Conservation (phyloP, 2,888 invertebrate species). For the Galeopsomyia nigrocyanea region DNA sequence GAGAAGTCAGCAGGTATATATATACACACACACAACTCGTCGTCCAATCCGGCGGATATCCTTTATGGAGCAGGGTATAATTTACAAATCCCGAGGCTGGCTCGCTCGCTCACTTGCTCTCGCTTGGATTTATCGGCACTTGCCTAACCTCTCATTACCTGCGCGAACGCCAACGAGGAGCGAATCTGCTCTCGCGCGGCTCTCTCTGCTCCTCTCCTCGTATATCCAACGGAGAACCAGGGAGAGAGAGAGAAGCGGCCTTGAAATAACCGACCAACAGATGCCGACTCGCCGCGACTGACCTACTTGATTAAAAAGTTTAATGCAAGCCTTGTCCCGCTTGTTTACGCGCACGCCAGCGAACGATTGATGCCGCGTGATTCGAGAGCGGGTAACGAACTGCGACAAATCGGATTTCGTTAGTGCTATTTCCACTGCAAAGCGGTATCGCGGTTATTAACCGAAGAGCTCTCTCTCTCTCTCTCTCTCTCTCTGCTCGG, state of each 20-base stretch:
- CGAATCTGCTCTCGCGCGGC: background rate
- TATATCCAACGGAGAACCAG: too few species aligned
- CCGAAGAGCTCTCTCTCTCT: background rate
- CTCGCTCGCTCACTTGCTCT: constrained; percentile 46
- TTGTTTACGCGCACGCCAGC: background rate
- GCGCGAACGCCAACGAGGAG: constrained; percentile 23
- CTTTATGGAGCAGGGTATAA: constrained; percentile 65
- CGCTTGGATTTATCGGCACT: constrained; percentile 68
- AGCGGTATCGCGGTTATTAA: background rate
- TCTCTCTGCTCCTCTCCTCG: constrained; percentile 45
- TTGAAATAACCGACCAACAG: constrained; percentile 53
- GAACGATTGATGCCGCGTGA: constrained; percentile 17
- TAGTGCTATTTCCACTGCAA: constrained; percentile 3
- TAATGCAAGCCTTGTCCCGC: constrained; percentile 19
- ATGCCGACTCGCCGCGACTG: constrained; percentile 54
- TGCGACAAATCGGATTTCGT: constrained; percentile 35
- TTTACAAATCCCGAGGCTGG: constrained; percentile 67
- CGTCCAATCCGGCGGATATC: constrained; percentile 57
- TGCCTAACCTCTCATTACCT: constrained; percentile 68
- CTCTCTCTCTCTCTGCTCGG: too few species aligned
- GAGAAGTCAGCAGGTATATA: constrained; percentile 9
- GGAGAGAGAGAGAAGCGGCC: constrained; percentile 50
- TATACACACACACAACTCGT: constrained; percentile 1
- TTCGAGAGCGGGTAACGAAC: constrained; percentile 26
- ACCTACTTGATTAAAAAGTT: constrained; percentile 56